phyloP scores from a whole-genome alignment of 2,888 invertebrate genomes.

The Torymus aiolomorphi region DNA sequence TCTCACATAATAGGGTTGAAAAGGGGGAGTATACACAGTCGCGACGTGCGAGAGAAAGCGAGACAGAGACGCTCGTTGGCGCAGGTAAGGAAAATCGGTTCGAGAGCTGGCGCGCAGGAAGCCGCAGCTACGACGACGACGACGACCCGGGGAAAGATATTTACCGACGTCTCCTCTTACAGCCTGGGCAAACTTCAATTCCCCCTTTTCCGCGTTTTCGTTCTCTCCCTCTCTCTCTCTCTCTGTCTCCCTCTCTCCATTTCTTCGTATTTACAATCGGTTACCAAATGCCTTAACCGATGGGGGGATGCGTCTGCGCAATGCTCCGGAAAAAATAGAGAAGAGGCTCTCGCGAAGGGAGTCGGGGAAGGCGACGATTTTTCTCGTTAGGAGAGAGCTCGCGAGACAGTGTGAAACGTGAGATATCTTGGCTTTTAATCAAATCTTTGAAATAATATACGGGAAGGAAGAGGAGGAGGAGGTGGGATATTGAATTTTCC shows the following conservation, averaged over 20 bases:
- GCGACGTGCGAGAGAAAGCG: background rate
- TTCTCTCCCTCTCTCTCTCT: slow-evolving; percentile 19
- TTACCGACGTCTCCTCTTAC: slow-evolving; percentile 67
- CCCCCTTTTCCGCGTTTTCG: slow-evolving; percentile 57
- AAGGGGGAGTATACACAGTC: background rate
- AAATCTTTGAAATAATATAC: slow-evolving; percentile 50
- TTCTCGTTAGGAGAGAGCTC: slow-evolving; percentile 9
- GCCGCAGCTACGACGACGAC: background rate
- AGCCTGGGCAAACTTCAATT: slow-evolving; percentile 67
- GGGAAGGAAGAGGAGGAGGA: too few species aligned
- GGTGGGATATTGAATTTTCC: too few species aligned
- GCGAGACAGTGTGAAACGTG: slow-evolving; percentile 21
- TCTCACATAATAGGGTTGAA: slow-evolving; percentile 16
- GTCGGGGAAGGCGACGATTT: slow-evolving; percentile 7
- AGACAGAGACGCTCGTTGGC: background rate
- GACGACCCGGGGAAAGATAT: slow-evolving; percentile 60
- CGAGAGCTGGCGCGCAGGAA: background rate
- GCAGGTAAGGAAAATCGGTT: slow-evolving; percentile 33
- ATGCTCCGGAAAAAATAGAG: slow-evolving; percentile 5
- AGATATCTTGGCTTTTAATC: slow-evolving; percentile 41
- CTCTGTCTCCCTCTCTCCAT: slow-evolving; percentile 49
- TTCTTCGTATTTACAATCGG: slow-evolving; percentile 66
- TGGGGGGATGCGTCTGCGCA: background rate
- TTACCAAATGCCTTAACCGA: slow-evolving; percentile 65
- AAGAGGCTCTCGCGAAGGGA: background rate